These are phyloP conservation scores for Bathynomus jamesi DNA, from an alignment of 1,140 invertebrate genomes.

Conservation along the genomic window DNA sequence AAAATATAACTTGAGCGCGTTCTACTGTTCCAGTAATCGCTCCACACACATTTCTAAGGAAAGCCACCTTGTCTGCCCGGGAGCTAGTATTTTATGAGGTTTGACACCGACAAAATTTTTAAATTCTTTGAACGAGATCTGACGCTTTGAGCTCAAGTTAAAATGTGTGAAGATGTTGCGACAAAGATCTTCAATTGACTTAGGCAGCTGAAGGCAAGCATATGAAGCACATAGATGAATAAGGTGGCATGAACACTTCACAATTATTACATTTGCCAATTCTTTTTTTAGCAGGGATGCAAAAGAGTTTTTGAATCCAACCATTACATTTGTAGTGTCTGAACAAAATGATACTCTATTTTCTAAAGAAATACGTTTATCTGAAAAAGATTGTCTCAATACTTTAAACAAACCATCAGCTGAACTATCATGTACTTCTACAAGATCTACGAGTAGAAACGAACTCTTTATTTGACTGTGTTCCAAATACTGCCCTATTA, in stretches of 20 bases:
- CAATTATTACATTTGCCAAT: slow-evolving; percentile 19
- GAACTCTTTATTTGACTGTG: neutral
- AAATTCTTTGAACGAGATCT: slow-evolving; percentile 16
- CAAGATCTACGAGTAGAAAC: slow-evolving; percentile 4
- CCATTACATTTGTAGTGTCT: slow-evolving; percentile 31
- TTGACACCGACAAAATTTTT: too few species aligned
- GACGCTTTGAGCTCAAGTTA: slow-evolving; percentile 20
- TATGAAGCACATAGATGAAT: slow-evolving; percentile 25
- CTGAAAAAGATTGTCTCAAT: slow-evolving; percentile 6
- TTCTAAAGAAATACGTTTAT: slow-evolving; percentile 8
- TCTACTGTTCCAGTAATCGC: too few species aligned
- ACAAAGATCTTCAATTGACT: slow-evolving; percentile 22
- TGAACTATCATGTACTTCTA: neutral
- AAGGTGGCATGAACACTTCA: slow-evolving; percentile 27
- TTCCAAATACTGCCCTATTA: slow-evolving; percentile 8
- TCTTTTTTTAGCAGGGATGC: slow-evolving; percentile 20
- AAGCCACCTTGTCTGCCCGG: slow-evolving; percentile 18
- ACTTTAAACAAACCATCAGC: neutral
- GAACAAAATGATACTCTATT: slow-evolving; percentile 25
- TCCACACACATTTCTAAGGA: slow-evolving; percentile 14
- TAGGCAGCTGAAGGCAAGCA: slow-evolving; percentile 30
- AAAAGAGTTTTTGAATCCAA: slow-evolving; percentile 17
- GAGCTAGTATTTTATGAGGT: slow-evolving; percentile 22
- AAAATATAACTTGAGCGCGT: slow-evolving; percentile 4
- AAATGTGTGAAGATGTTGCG: slow-evolving; percentile 22